Conservation (phyloP, 2,888 invertebrate species). For the Acanthopleura granulata region DNA sequence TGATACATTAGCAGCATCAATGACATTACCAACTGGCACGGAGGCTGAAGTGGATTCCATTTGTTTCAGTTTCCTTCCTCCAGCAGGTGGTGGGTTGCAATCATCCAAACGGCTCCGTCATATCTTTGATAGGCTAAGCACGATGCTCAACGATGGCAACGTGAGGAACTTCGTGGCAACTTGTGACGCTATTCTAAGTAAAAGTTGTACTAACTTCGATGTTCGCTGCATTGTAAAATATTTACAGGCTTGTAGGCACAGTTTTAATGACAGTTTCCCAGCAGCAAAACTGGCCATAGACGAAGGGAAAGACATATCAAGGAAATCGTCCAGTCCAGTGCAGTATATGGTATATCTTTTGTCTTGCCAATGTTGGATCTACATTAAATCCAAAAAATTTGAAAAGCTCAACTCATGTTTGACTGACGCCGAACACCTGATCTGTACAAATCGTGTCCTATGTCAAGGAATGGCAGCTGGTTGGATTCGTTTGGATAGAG, state of each 20-base stretch:
- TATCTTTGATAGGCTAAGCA: neutral
- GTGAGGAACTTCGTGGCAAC: neutral
- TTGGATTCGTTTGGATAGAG: neutral
- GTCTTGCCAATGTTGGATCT: neutral
- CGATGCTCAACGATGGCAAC: neutral
- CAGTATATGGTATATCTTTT: neutral
- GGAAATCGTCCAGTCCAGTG: neutral
- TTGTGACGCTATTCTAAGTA: neutral
- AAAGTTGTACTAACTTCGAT: neutral
- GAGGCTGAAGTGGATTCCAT: too few relatives aligned
- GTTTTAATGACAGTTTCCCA: neutral
- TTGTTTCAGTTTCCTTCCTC: neutral
- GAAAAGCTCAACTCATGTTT: neutral
- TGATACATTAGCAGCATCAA: too few relatives aligned
- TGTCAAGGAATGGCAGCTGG: neutral
- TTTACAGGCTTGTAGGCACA: neutral
- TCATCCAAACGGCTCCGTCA: neutral
- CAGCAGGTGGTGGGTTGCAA: neutral
- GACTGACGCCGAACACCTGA: neutral
- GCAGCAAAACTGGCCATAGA: neutral
- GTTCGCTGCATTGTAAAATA: constrained; percentile 1
- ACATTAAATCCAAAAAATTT: neutral
- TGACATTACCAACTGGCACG: too few relatives aligned
- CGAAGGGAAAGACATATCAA: neutral
- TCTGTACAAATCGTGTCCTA: neutral